Evolutionary conservation across 2,113 vertebrate species (phyloP), one percentile per base, ranked within the genome.

Genomic region (Callopanchax toddi): DNA sequence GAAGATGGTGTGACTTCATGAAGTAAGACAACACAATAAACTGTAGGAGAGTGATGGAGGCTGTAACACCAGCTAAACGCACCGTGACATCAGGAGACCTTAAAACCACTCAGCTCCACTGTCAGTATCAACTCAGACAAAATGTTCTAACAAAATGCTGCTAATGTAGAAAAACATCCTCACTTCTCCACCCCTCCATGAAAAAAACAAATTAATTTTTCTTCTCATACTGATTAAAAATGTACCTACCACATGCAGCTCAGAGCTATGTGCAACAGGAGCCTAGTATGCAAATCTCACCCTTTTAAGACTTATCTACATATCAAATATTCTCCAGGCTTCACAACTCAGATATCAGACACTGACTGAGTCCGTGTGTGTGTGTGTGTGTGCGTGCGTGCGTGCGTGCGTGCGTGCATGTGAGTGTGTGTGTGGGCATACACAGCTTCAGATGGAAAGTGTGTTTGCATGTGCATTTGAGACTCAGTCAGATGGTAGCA

Each of bases 281-380:
- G 79, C 76, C 64, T 73, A 78, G 44, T 91, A 91, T 90, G 88
- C 78, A 89, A 92, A 93, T 92, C 71, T 82, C 84, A 85, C 63
- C 89, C 83, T 87, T 89, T 90, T 86, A 80, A 74, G 71, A 75
- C 82, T 87, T 89, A 92, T 91, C 88, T 90, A 87, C 90, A 90
- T 85, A 92, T 91, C 87, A 93, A 91, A 91, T 90, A 88, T 74
- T 88, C 82, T 80, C 61, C 71, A 55, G 81, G 78, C 71, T 74
- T 76, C 67, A 83, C 78, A 80, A 76, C 82, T 65, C 74, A 6
- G 70, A 78, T 82, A 84, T 63, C 70, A 61, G 52, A 52, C 21
- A 10, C 69, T 85, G 78, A 81, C 75, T 72, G 18, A 81, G 66
- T 64, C 73, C 51, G n/a, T 16, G 20, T 48, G 46, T 13, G 60